These are phyloP conservation scores for Ctenodactylus gundi DNA, from an alignment of 2,113 vertebrate species.

Conservation along the genomic window DNA sequence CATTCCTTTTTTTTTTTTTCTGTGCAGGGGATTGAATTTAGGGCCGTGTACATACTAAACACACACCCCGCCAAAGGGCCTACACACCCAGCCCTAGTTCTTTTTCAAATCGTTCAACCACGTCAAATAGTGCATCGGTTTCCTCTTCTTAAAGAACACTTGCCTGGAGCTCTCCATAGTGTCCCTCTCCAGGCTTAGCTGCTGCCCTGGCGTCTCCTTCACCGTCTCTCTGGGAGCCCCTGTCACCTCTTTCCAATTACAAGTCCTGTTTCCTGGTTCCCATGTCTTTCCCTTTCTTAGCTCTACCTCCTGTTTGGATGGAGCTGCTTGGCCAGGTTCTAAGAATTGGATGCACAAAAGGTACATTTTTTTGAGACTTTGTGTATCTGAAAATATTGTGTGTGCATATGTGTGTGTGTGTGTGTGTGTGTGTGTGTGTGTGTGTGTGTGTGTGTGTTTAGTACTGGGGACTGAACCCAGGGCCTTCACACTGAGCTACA, in stretches of 20 bases:
- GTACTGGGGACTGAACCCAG: too few relatives aligned
- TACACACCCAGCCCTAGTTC: not conserved
- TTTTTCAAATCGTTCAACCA: not conserved
- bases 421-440: too few relatives aligned
- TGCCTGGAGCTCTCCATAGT: not conserved
- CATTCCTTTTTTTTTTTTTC: not conserved
- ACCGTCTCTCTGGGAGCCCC: not conserved
- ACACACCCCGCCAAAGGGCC: not conserved
- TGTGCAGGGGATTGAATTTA: not conserved
- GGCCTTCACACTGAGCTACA: too few relatives aligned
- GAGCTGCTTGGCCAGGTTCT: not conserved
- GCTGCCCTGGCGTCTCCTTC: not conserved
- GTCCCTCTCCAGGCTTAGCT: not conserved
- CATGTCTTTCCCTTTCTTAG: not conserved
- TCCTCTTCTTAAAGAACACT: not conserved
- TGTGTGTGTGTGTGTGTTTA: too few relatives aligned
- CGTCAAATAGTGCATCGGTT: not conserved
- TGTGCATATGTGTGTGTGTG: too few relatives aligned
- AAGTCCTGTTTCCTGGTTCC: not conserved
- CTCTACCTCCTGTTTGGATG: not conserved
- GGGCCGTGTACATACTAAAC: not conserved
- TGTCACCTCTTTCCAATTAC: not conserved
- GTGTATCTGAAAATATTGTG: constrained; percentile 10
- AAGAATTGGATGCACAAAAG: not conserved
- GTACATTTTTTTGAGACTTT: constrained; percentile 1